These are phyloP conservation scores for Sinodicranocentrus sp. DNA, from an alignment of 2,888 invertebrate genomes.

Conservation along the genomic window DNA sequence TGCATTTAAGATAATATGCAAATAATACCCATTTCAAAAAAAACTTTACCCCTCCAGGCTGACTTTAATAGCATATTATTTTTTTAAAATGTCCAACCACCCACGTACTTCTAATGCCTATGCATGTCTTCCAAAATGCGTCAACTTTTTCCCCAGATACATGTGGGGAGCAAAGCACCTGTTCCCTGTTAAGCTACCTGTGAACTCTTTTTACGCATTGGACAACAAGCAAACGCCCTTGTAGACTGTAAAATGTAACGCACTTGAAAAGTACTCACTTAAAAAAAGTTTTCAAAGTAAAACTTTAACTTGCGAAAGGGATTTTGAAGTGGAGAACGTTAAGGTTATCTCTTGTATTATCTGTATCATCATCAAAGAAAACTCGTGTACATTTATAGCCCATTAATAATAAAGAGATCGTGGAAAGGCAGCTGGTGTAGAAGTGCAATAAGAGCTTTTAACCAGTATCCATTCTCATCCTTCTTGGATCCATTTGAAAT, in stretches of 20 bases:
- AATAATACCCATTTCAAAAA: slow-evolving; percentile 7
- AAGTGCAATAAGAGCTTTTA: slow-evolving; percentile 27
- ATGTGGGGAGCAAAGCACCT: slow-evolving; percentile 22
- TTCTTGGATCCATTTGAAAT: slow-evolving; percentile 1
- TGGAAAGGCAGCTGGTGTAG: slow-evolving; percentile 57
- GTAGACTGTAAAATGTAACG: not conserved
- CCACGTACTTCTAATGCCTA: too few relatives aligned
- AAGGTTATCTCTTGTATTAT: slow-evolving; percentile 42
- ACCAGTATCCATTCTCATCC: not conserved
- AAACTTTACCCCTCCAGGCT: slow-evolving; percentile 5
- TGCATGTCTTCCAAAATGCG: too few relatives aligned
- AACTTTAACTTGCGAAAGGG: not conserved
- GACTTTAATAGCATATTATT: too few relatives aligned
- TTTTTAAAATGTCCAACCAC: too few relatives aligned
- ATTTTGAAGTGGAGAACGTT: slow-evolving; percentile 7
- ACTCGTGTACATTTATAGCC: slow-evolving; percentile 53
- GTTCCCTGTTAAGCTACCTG: slow-evolving; percentile 37
- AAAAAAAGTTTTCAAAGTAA: not conserved
- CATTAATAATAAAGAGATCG: slow-evolving; percentile 66
- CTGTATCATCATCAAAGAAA: slow-evolving; percentile 51
- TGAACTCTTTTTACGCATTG: slow-evolving; percentile 27
- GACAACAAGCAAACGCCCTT: slow-evolving; percentile 16
- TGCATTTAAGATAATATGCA: slow-evolving; percentile 45
- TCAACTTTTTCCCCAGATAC: not conserved
- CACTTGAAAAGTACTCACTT: not conserved